Conservation (phyloP, 2,888 invertebrate species). For the Morpho helenor region DNA sequence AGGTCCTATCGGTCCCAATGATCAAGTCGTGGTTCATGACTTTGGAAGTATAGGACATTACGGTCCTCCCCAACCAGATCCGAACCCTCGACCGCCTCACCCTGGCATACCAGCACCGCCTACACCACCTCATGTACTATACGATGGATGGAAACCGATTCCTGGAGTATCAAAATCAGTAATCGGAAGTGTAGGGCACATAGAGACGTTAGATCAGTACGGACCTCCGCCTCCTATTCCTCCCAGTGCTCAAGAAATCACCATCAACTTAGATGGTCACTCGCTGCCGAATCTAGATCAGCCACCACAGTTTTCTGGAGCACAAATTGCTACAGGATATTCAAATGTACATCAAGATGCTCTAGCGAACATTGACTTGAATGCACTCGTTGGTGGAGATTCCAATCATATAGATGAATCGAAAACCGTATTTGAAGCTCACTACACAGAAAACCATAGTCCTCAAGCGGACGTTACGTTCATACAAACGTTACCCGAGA, state of each 20-base stretch:
- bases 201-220: constrained; percentile 46
- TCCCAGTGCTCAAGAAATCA: constrained; percentile 43
- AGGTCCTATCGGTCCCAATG: constrained; percentile 58
- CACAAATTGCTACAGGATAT: constrained; percentile 61
- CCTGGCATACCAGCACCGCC: constrained; percentile 86
- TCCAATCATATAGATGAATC: constrained; percentile 71
- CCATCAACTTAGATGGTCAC: constrained; percentile 49
- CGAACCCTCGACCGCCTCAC: constrained; percentile 80
- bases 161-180: constrained; percentile 80
- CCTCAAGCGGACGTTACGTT: constrained; percentile 43
- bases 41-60: constrained; percentile 62
- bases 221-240: constrained; percentile 53
- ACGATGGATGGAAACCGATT: constrained; percentile 93
- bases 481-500: constrained; percentile 39
- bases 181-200: constrained; percentile 37
- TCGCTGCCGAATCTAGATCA: constrained; percentile 37
- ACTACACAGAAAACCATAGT: constrained; percentile 61
- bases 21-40: constrained; percentile 60
- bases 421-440: constrained; percentile 72
- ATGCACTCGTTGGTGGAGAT: constrained; percentile 65
- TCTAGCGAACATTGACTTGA: constrained; percentile 60
- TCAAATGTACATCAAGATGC: constrained; percentile 70
- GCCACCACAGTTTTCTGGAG: constrained; percentile 40
- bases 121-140: constrained; percentile 85
- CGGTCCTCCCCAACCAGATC: constrained; percentile 80